Percentiles rank a stretch among this genome's conserved stretches.
These are phyloP conservation scores for Jacana jacana DNA, from an alignment of 2,113 vertebrate genomes.

Conservation along the genomic window DNA sequence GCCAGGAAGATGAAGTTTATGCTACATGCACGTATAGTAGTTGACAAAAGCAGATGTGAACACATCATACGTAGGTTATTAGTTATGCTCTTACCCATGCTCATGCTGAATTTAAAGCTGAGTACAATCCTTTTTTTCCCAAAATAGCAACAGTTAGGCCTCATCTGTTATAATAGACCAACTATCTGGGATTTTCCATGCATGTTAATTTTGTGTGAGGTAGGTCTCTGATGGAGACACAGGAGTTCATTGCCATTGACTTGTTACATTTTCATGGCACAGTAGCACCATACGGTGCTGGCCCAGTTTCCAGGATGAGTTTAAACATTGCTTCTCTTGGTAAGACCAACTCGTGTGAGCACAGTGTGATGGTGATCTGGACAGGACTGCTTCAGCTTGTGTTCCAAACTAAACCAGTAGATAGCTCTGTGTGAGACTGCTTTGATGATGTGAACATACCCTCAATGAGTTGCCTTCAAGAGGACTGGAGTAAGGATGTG, in stretches of 20 bases:
- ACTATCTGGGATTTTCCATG: not conserved
- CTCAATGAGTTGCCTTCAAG: not conserved
- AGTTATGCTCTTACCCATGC: not conserved
- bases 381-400: not conserved
- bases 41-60: not conserved
- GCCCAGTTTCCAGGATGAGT: not conserved
- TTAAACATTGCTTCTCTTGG: not conserved
- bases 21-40: not conserved
- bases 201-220: not conserved
- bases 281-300: not conserved
- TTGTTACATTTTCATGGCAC: not conserved
- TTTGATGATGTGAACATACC: not conserved
- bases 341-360: accelerated
- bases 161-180: not conserved
- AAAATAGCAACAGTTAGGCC: not conserved
- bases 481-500: not conserved
- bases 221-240: not conserved
- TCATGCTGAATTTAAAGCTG: not conserved
- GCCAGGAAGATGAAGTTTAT: not conserved
- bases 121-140: not conserved
- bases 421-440: not conserved
- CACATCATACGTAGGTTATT: not conserved
- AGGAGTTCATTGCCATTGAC: not conserved
- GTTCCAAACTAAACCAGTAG: accelerated
- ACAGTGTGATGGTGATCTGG: accelerated